Percentiles rank a stretch among this genome's conserved stretches.
Conservation (phyloP, 37 sponge, comb jelly and placozoan species). For the Axinella damicornis region DNA sequence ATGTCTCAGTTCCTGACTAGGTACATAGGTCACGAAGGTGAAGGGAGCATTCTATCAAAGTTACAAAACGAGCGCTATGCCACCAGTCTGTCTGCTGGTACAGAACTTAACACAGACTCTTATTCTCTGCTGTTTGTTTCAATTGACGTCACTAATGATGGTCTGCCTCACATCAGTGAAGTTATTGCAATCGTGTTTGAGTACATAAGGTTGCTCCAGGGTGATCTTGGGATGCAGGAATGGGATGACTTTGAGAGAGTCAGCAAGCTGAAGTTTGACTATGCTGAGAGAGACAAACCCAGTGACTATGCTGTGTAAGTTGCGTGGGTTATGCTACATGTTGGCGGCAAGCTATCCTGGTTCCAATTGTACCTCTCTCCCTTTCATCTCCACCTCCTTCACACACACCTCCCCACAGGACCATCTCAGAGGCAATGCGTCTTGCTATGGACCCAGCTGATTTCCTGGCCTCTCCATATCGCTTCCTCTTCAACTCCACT, state of each 20-base stretch:
- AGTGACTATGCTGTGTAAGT: slow-evolving; percentile 53
- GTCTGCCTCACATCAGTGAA: slow-evolving; percentile 32
- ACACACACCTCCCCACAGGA: slow-evolving; percentile 7
- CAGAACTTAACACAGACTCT: slow-evolving; percentile 24
- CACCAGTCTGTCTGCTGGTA: slow-evolving; percentile 31
- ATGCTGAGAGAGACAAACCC: slow-evolving; percentile 20
- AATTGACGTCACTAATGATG: slow-evolving; percentile 45
- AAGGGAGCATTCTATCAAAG: slow-evolving; percentile 30
- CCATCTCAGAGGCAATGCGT: slow-evolving; percentile 56
- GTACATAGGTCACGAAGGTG: slow-evolving; percentile 64
- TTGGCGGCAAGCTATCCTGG: not conserved
- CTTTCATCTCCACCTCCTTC: not conserved
- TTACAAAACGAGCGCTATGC: slow-evolving; percentile 39
- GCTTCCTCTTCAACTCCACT: slow-evolving; percentile 35
- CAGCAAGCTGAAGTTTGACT: slow-evolving; percentile 34
- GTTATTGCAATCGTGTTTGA: slow-evolving; percentile 48
- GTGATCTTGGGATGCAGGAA: not conserved
- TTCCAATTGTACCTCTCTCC: not conserved
- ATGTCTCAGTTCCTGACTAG: slow-evolving; percentile 34
- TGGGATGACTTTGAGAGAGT: slow-evolving; percentile 38
- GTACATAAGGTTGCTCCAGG: slow-evolving; percentile 27
- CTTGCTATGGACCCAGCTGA: slow-evolving; percentile 55
- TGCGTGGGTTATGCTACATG: not conserved
- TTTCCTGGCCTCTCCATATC: slow-evolving; percentile 69
- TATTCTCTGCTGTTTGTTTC: slow-evolving; percentile 35